Conservation (phyloP, 2,797 vertebrate species). For the Pseudocheirus occidentalis region DNA sequence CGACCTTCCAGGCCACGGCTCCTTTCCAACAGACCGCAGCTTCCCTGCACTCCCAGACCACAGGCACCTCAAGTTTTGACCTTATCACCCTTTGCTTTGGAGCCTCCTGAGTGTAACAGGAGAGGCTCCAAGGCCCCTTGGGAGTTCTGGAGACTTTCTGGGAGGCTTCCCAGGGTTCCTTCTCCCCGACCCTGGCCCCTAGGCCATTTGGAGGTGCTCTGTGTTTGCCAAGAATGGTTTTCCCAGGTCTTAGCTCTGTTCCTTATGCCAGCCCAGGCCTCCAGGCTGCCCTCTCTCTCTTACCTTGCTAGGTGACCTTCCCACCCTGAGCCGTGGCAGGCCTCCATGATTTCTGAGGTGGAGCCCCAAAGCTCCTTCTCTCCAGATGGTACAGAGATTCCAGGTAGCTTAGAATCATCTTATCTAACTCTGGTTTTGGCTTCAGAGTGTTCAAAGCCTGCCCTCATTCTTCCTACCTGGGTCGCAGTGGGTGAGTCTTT, state of each 20-base stretch:
- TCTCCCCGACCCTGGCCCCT: background rate
- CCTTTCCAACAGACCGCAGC: too few relatives aligned
- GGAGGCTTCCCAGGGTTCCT: background rate
- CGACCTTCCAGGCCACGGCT: fast-evolving
- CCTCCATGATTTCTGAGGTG: too few relatives aligned
- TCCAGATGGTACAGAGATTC: too few relatives aligned
- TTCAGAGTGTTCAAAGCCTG: background rate
- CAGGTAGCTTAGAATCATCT: background rate
- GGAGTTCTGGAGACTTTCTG: background rate
- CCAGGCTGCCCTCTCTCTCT: too few relatives aligned
- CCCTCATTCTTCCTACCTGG: background rate
- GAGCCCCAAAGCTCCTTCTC: too few relatives aligned
- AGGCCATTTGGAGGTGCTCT: background rate
- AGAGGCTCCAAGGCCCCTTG: background rate
- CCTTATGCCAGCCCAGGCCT: background rate
- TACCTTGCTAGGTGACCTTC: background rate
- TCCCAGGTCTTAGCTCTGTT: background rate
- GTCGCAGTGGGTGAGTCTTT: background rate
- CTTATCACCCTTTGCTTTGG: background rate
- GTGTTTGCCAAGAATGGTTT: too few relatives aligned
- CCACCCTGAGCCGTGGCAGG: too few relatives aligned
- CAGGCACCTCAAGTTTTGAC: background rate
- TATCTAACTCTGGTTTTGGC: too few relatives aligned
- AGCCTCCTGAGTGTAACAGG: background rate
- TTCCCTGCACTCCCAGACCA: too few relatives aligned